phyloP scores from a whole-genome alignment of 2,888 invertebrate genomes.

The Noctuana brunneofusca region DNA sequence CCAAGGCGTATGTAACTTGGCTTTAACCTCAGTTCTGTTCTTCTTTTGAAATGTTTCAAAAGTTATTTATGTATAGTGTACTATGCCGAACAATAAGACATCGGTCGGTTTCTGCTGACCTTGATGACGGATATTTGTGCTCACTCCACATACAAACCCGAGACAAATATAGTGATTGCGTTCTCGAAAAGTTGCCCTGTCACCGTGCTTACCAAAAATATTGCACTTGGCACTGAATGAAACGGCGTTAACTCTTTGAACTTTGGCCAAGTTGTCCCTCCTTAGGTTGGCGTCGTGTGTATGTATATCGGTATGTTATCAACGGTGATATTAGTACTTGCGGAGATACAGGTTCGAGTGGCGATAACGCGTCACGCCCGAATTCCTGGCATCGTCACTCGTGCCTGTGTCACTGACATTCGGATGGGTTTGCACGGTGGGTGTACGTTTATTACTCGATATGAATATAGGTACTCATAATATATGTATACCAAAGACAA shows the following conservation, averaged over 20 bases:
- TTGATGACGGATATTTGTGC: neutral
- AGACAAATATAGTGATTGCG: conserved; percentile 49
- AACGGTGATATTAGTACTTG: conserved; percentile 21
- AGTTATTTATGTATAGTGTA: too few species aligned
- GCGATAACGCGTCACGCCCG: conserved; percentile 29
- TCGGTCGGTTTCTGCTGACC: neutral
- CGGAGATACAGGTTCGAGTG: conserved; percentile 22
- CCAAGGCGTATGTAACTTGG: too few species aligned
- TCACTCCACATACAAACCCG: neutral
- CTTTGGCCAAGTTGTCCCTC: conserved; percentile 59
- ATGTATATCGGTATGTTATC: conserved; percentile 31
- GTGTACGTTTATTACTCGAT: conserved; percentile 4
- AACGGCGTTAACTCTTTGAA: conserved; percentile 72
- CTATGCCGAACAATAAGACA: too few species aligned
- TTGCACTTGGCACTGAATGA: conserved; percentile 75
- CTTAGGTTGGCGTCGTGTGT: conserved; percentile 7
- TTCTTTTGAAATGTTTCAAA: too few species aligned
- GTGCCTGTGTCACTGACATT: conserved; percentile 30
- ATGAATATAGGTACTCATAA: neutral
- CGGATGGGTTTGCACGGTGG: conserved; percentile 8
- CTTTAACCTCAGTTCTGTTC: too few species aligned
- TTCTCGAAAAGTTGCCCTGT: conserved; percentile 57
- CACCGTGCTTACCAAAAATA: conserved; percentile 70
- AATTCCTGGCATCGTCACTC: conserved; percentile 15
- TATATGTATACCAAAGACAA: neutral